Conservation (phyloP, 2,888 invertebrate species). For the Apodemia hepburni region DNA sequence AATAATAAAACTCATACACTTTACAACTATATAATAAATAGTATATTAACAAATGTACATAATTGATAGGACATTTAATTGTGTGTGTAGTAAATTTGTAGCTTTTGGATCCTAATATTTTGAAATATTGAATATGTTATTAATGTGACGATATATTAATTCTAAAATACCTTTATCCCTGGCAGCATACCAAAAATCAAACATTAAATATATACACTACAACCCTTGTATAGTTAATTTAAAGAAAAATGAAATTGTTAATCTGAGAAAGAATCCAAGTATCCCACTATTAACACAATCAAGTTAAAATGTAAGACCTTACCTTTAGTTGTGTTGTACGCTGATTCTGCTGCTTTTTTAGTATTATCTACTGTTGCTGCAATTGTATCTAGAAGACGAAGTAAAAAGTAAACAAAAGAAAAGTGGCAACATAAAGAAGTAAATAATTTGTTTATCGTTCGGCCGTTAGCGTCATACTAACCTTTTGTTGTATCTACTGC, state of each 20-base stretch:
- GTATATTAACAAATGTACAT: background rate
- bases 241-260: conserved; percentile 1
- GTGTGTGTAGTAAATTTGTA: no score
- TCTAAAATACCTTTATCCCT: conserved; percentile 28
- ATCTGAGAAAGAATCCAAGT: background rate
- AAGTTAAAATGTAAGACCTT: conserved; percentile 35
- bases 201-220: background rate
- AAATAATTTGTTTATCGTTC: conserved; percentile 14
- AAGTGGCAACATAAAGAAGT: conserved; percentile 18
- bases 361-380: conserved; percentile 64
- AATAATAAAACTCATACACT: background rate
- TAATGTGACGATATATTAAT: background rate
- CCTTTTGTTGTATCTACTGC: conserved; percentile 71
- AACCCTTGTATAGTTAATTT: background rate
- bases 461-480: conserved; percentile 33
- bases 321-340: conserved; percentile 68
- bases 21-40: background rate
- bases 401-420: conserved; percentile 23
- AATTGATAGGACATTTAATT: no score
- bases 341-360: conserved; percentile 68
- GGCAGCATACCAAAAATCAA: conserved; percentile 22
- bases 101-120: background rate
- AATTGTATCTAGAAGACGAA: conserved; percentile 52
- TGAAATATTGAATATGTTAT: no score
- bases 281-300: background rate